Evolutionary conservation across 2,113 vertebrate genomes (phyloP).

Genomic region (Siniperca knerii): DNA sequence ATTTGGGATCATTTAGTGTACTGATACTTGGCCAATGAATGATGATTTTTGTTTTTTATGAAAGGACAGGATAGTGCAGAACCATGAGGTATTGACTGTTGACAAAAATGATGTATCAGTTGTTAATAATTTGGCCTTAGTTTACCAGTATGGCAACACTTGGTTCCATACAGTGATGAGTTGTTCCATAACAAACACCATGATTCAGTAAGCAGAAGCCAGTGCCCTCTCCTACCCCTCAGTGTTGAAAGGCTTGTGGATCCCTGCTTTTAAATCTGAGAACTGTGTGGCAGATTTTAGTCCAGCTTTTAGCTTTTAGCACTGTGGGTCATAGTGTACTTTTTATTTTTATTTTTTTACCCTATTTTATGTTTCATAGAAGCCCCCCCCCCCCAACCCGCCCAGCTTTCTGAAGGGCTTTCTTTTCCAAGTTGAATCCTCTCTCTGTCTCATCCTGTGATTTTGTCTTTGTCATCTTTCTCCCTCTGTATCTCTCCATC

Average conservation of each 20-base stretch:
- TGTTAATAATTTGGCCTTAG: background rate
- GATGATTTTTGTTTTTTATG: background rate
- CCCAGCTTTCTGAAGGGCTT: constrained; percentile 23
- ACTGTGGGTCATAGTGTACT: background rate
- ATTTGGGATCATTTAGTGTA: background rate
- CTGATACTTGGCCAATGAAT: background rate
- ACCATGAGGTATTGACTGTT: background rate
- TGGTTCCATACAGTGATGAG: background rate
- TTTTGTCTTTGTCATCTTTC: constrained; percentile 15
- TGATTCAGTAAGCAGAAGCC: background rate
- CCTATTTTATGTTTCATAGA: constrained; percentile 18
- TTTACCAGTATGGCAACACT: background rate
- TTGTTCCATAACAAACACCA: background rate
- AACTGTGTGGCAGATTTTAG: background rate
- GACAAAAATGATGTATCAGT: background rate
- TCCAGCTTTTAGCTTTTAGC: constrained; percentile 22
- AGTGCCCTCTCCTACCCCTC: background rate
- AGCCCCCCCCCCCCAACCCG: background rate
- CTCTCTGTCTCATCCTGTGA: background rate
- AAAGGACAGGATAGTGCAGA: background rate
- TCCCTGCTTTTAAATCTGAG: constrained; percentile 19
- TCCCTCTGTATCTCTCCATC: background rate
- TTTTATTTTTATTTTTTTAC: constrained; percentile 6
- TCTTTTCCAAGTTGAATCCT: constrained; percentile 28
- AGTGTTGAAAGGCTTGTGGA: constrained; percentile 6